Base-by-base conservation (phyloP, 2,888 invertebrate genomes). In the Maniola hyperantus region DNA sequence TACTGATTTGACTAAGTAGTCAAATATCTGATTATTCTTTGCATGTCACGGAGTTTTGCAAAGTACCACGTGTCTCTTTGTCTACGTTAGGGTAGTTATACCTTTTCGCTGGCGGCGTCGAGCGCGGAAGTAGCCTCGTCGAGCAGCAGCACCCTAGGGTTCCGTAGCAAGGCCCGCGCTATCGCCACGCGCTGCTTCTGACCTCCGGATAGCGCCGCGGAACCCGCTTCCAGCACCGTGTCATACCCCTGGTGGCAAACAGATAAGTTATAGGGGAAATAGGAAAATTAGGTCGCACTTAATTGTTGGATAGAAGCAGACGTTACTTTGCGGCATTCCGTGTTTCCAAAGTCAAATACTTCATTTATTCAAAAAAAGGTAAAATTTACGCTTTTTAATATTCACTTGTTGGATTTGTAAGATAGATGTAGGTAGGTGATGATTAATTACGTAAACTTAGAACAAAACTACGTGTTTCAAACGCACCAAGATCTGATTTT, bases 121-220 rank as follows among this genome's bases (percentile, higher is more conserved):
- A 96, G 89, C 2, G 96, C 96, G 0, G 95, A 95, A 0, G 96
- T 96, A 8, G 95, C 95, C 80, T 96, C 96, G 79, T 96, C 96
- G 15, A 95, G 82, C 62, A 95, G 81, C 66, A 95, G 83, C 42
- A 96, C 92, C 66, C 91, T 88, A 0, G 96, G 95, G 72, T 93
- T 85, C 33, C 95, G 84, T 48, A 96, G 83, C 2, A 96, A 87
- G 0, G 96, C 96, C 61, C 96, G 84, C 4, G 96, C 96, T 72
- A 96, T 95, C 34, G 95, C 95, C 67, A 96, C 94, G 71, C 96
- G 90, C 82, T 96, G 96, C 82, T 95, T 96, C 88, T 96, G 96
- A 0, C 96, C 96, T 13, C 96, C 96, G 2, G 95, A 95, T 34
- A 96, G 84, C 69, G 95, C 94, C 0, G 95, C 94, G 39, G 96